Conservation (phyloP, 2,113 vertebrate species). For the Campylomormyrus tamandua region DNA sequence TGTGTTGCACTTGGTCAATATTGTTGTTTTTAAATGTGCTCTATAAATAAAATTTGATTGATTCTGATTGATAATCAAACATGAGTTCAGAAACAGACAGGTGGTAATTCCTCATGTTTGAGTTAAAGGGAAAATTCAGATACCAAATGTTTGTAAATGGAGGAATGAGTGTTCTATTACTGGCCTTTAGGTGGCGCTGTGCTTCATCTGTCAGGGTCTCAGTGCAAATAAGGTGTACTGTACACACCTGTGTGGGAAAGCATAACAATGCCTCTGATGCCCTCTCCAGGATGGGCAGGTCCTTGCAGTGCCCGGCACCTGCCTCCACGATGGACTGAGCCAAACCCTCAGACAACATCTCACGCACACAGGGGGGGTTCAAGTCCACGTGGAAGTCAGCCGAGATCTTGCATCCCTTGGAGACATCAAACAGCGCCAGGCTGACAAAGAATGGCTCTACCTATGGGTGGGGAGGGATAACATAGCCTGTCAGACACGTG, state of each 20-base stretch:
- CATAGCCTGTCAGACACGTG: not conserved
- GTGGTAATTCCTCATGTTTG: not conserved
- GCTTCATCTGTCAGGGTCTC: not conserved
- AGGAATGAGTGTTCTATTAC: not conserved
- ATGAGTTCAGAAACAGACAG: not conserved
- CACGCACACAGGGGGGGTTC: constrained; percentile 73
- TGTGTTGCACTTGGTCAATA: too few relatives aligned
- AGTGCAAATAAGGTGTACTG: not conserved
- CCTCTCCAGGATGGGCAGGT: constrained; percentile 62
- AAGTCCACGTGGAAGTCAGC: constrained; percentile 91
- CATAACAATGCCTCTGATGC: constrained; percentile 68
- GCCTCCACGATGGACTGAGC: constrained; percentile 13
- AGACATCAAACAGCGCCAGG: constrained; percentile 84
- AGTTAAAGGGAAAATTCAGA: not conserved
- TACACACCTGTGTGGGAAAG: constrained; percentile 72
- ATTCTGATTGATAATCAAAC: not conserved
- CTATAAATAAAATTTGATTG: too few relatives aligned
- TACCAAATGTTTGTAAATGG: not conserved
- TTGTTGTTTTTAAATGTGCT: too few relatives aligned
- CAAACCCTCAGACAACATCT: constrained; percentile 68
- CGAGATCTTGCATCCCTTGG: constrained; percentile 89
- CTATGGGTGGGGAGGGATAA: constrained; percentile 50
- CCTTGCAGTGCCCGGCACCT: constrained; percentile 3
- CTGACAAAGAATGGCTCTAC: constrained; percentile 94
- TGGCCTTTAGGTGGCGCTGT: not conserved